phyloP scores from a whole-genome alignment of 2,888 invertebrate species.

The Diogma glabrata region DNA sequence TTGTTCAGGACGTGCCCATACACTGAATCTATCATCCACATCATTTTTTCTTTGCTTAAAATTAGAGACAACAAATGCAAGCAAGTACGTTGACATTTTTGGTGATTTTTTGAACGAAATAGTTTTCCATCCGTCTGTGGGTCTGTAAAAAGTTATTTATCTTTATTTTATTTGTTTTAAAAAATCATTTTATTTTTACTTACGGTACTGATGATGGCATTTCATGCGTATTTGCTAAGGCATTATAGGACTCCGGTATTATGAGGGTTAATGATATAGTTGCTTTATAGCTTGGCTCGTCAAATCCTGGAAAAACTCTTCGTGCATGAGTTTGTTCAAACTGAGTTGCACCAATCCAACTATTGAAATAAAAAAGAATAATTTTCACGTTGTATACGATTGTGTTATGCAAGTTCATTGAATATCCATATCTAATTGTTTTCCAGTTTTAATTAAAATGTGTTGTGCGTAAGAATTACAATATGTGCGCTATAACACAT shows the following conservation, averaged over 20 bases:
- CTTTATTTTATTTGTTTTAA: not conserved
- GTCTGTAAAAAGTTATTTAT: not conserved
- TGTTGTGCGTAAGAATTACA: too few species aligned
- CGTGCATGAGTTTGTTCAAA: slow-evolving; percentile 55
- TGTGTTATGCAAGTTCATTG: too few species aligned
- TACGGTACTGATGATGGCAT: too few species aligned
- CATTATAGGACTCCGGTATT: slow-evolving; percentile 27
- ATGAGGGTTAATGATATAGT: slow-evolving; percentile 32
- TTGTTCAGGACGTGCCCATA: slow-evolving; percentile 28
- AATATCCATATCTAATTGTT: too few species aligned
- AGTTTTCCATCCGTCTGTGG: too few species aligned
- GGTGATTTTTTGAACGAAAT: slow-evolving; percentile 36
- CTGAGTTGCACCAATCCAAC: slow-evolving; percentile 48
- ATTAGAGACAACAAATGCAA: slow-evolving; percentile 64
- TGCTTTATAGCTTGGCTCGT: slow-evolving; percentile 58
- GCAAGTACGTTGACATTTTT: slow-evolving; percentile 65
- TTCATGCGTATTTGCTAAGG: slow-evolving; percentile 39
- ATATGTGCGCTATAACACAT: too few species aligned
- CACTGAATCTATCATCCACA: slow-evolving; percentile 22
- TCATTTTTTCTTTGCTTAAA: slow-evolving; percentile 28
- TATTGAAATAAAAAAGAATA: not conserved
- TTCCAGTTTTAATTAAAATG: too few species aligned
- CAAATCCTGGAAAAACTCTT: slow-evolving; percentile 63
- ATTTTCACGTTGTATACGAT: too few species aligned
- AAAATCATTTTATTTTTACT: not conserved